Conservation (phyloP, 2,888 invertebrate species). For the Listrodromus nycthemerus region DNA sequence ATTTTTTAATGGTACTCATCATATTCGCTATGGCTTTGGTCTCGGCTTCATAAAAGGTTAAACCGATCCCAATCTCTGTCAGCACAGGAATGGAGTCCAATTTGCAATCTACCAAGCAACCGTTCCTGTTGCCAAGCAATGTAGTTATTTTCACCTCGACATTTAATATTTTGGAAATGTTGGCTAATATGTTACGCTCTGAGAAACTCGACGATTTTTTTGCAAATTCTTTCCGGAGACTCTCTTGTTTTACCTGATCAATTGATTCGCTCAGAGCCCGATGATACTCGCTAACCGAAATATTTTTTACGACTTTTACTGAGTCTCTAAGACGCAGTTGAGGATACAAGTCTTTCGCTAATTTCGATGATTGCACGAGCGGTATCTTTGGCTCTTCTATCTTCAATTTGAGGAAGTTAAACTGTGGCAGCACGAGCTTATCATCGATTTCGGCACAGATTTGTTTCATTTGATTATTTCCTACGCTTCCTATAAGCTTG, state of each 20-base stretch:
- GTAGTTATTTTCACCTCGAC: not conserved
- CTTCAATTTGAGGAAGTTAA: conserved; percentile 17
- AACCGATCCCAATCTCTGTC: conserved; percentile 22
- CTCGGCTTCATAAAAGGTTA: conserved; percentile 26
- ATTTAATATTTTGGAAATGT: conserved; percentile 6
- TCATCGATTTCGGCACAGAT: no score
- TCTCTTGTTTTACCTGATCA: not conserved
- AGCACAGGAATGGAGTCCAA: conserved; percentile 35
- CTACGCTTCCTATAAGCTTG: conserved; percentile 19
- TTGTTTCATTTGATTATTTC: not conserved
- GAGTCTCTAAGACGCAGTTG: conserved; percentile 1
- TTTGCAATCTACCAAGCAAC: not conserved
- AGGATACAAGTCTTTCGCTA: conserved; percentile 42
- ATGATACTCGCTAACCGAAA: conserved; percentile 16
- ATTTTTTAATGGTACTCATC: conserved; percentile 22
- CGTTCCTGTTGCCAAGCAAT: not conserved
- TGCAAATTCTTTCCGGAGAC: not conserved
- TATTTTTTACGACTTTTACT: not conserved
- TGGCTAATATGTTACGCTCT: not conserved
- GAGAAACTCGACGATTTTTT: not conserved
- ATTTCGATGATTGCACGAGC: not conserved
- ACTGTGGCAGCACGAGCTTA: not conserved
- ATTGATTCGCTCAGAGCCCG: conserved; percentile 3
- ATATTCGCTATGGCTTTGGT: conserved; percentile 19
- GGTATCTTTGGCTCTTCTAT: conserved; percentile 2